Percentiles rank a stretch among this genome's conserved stretches.
These are phyloP conservation scores for Cryptoblepharus egeriae DNA, from an alignment of 2,797 vertebrate species.

Conservation along the genomic window DNA sequence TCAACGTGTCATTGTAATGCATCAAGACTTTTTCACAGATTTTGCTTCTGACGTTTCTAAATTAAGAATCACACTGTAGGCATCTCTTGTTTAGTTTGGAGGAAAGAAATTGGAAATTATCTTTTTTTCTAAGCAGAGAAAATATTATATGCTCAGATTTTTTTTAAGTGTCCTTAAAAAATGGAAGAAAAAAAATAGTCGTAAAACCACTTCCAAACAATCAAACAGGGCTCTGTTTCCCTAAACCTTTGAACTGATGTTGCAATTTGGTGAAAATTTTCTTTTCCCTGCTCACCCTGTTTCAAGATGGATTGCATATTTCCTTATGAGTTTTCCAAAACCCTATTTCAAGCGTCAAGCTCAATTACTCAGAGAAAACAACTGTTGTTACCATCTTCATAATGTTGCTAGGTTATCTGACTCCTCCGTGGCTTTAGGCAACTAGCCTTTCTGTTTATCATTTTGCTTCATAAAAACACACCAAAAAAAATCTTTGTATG, in stretches of 20 bases:
- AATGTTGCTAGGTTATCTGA: conserved; percentile 16
- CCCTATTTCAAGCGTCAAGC: neutral
- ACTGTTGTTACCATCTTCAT: neutral
- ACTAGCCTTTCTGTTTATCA: conserved; percentile 22
- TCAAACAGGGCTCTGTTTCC: conserved; percentile 8
- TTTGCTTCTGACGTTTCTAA: conserved; percentile 31
- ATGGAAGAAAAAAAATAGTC: neutral
- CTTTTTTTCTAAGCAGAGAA: conserved; percentile 3
- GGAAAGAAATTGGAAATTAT: neutral
- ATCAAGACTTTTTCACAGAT: neutral
- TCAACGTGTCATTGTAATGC: neutral
- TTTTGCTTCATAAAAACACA: conserved; percentile 36
- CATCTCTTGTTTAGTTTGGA: conserved; percentile 35
- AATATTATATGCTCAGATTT: conserved; percentile 26
- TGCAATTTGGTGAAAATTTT: conserved; percentile 37
- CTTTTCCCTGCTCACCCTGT: neutral
- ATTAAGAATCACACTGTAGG: conserved; percentile 25
- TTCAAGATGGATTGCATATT: neutral
- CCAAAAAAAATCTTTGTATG: conserved; percentile 37
- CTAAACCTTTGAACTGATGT: conserved; percentile 22
- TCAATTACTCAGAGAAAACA: conserved; percentile 4
- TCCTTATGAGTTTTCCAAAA: neutral
- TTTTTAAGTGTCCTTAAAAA: conserved; percentile 23
- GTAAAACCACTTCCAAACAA: neutral
- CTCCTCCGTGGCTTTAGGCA: conserved; percentile 6